Conservation (phyloP, 2,113 vertebrate genomes). For the Prochilodus magdalenae region DNA sequence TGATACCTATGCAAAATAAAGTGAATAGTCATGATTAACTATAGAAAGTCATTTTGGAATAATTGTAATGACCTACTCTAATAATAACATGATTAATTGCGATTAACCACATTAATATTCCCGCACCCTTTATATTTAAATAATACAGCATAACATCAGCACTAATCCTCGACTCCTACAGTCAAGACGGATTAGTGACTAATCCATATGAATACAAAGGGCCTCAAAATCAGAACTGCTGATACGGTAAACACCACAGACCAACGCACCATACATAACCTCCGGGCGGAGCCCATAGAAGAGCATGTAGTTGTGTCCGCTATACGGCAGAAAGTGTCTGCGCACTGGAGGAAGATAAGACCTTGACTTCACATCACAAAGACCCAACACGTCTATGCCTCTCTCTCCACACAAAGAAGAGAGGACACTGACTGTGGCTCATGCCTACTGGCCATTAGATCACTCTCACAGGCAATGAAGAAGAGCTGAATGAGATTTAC, state of each 20-base stretch:
- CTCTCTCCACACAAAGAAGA: no score
- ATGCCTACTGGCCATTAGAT: not conserved
- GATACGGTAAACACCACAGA: not conserved
- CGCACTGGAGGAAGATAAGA: conserved; percentile 44
- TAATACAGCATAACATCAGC: not conserved
- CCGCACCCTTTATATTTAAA: no score
- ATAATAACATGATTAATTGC: no score
- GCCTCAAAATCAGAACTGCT: conserved; percentile 37
- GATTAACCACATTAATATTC: no score
- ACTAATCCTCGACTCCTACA: no score
- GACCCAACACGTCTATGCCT: not conserved
- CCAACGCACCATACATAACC: conserved; percentile 54
- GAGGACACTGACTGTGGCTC: no score
- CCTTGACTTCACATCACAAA: not conserved
- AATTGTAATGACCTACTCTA: no score
- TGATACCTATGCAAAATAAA: no score
- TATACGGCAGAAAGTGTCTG: conserved; percentile 37
- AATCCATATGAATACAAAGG: not conserved
- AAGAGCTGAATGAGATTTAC: not conserved
- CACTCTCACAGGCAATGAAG: not conserved
- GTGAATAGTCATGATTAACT: no score
- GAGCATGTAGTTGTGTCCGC: conserved; percentile 20
- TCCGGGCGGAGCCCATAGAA: conserved; percentile 36
- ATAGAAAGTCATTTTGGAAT: no score
- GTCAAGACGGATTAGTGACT: not conserved